phyloP scores from a whole-genome alignment of 2,113 vertebrate species.

The Scomber colias region DNA sequence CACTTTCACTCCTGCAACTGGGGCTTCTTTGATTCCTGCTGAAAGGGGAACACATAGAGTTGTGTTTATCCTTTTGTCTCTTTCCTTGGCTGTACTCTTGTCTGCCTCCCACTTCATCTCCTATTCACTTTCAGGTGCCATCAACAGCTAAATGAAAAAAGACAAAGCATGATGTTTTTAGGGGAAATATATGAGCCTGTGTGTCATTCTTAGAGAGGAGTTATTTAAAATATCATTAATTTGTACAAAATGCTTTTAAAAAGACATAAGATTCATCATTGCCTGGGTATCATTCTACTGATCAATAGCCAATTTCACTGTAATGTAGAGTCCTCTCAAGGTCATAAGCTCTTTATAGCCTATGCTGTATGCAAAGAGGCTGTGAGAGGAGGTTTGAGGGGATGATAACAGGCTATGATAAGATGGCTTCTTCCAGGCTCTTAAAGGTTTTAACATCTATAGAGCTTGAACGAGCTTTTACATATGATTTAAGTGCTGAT shows the following conservation, averaged over 20 bases:
- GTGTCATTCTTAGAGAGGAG: neutral
- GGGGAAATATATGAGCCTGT: neutral
- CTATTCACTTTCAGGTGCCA: constrained; percentile 63
- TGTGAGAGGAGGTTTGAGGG: constrained; percentile 5
- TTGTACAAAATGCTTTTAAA: neutral
- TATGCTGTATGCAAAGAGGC: constrained; percentile 6
- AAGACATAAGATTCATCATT: constrained; percentile 1
- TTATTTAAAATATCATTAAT: constrained; percentile 32
- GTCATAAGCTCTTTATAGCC: constrained; percentile 9
- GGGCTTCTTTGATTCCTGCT: constrained; percentile 75
- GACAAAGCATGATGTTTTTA: constrained; percentile 8
- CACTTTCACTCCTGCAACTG: constrained; percentile 61
- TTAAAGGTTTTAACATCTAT: constrained; percentile 54
- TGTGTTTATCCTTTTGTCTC: constrained; percentile 73
- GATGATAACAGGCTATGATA: constrained; percentile 42
- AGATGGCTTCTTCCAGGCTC: constrained; percentile 27
- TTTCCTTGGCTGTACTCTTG: constrained; percentile 40
- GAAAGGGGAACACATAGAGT: constrained; percentile 68
- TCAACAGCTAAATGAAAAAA: constrained; percentile 23
- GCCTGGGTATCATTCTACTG: constrained; percentile 23
- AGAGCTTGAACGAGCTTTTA: constrained; percentile 58
- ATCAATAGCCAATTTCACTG: constrained; percentile 56
- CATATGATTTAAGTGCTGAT: constrained; percentile 57
- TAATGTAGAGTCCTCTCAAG: constrained; percentile 43
- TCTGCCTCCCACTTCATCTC: constrained; percentile 65